Percentiles rank a stretch among this genome's conserved stretches.
These are phyloP conservation scores for Dromococcyx pavoninus DNA, from an alignment of 2,797 vertebrate species.

Conservation along the genomic window DNA sequence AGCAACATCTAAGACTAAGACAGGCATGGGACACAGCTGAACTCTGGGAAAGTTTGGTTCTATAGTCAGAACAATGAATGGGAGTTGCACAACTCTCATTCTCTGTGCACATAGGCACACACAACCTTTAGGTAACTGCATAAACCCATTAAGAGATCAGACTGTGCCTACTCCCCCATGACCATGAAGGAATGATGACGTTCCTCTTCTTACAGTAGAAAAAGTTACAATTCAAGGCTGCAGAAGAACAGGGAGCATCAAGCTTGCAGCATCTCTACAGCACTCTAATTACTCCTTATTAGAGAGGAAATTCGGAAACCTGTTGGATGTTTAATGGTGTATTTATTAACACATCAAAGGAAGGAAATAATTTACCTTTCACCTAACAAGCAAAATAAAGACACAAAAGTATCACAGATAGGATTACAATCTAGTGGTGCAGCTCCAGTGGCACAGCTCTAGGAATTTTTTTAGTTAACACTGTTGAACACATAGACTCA, in stretches of 20 bases:
- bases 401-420: background rate
- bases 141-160: background rate
- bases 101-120: background rate
- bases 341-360: background rate
- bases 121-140: background rate
- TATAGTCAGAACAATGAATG: background rate
- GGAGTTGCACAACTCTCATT: background rate
- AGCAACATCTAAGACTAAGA: background rate
- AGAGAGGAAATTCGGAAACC: background rate
- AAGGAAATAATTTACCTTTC: background rate
- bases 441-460: background rate
- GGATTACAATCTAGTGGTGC: background rate
- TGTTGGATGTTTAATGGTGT: background rate
- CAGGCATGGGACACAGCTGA: background rate
- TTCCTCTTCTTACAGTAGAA: background rate
- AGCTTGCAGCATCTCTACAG: background rate
- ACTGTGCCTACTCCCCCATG: background rate
- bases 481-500: background rate
- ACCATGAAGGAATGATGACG: background rate
- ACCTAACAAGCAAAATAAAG: background rate
- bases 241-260: background rate
- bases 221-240: background rate
- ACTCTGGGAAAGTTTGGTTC: background rate
- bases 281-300: background rate
- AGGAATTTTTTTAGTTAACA: background rate